Conservation (phyloP, 2,113 vertebrate species). For the Calypte anna region DNA sequence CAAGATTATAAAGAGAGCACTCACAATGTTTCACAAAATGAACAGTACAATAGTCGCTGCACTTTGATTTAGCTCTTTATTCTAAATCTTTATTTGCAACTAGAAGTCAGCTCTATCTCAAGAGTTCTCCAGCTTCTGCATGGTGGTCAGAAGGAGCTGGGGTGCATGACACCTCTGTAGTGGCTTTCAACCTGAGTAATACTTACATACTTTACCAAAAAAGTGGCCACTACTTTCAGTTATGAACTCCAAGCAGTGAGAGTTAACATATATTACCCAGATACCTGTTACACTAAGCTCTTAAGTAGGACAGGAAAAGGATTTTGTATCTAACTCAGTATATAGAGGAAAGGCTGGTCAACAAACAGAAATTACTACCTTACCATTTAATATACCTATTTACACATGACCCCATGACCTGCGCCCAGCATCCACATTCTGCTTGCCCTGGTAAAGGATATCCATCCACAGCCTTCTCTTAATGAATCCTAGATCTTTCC, state of each 20-base stretch:
- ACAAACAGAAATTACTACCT: background rate
- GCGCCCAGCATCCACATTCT: background rate
- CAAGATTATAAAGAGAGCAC: background rate
- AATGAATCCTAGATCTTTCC: background rate
- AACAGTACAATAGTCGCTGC: background rate
- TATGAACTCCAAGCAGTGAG: background rate
- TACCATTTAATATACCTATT: background rate
- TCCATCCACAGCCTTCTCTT: background rate
- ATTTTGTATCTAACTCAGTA: background rate
- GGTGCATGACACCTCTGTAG: background rate
- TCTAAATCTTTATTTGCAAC: background rate
- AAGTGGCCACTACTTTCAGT: background rate
- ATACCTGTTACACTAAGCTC: background rate
- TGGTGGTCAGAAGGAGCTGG: rapidly evolving
- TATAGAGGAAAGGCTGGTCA: background rate
- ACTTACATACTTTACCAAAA: background rate
- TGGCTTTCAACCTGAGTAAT: background rate
- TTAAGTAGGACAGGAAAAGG: background rate
- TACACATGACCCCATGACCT: background rate
- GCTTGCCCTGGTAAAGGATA: background rate
- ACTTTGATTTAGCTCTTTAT: background rate
- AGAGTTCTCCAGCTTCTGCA: background rate
- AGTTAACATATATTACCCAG: background rate
- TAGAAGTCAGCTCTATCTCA: background rate
- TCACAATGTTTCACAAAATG: rapidly evolving